Conservation (phyloP, 2,113 vertebrate genomes). For the Poicephalus meyeri region DNA sequence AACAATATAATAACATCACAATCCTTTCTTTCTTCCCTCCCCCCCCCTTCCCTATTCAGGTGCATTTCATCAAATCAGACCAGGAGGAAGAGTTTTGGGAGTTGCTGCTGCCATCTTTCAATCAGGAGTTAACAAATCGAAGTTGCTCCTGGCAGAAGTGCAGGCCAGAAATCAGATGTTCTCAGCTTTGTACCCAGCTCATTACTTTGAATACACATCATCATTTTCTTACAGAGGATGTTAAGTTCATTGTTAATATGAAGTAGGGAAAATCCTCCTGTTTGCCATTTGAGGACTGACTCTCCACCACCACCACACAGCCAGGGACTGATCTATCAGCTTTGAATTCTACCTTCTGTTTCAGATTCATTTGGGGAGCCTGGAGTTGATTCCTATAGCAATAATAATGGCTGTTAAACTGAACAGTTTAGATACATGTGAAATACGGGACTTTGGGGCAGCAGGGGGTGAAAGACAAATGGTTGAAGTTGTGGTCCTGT, state of each 20-base stretch:
- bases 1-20: neutral
- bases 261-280: neutral
- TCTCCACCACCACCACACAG: neutral
- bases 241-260: neutral
- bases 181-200: neutral
- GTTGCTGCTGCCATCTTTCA: neutral
- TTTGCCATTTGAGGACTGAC: neutral
- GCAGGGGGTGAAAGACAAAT: neutral
- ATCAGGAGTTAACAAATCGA: neutral
- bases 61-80: neutral
- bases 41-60: neutral
- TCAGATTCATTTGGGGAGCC: neutral
- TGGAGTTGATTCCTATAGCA: neutral
- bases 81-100: neutral
- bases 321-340: neutral
- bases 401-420: neutral
- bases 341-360: neutral
- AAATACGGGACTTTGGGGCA: neutral
- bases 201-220: fast-evolving
- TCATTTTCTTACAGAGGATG: neutral
- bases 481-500: neutral
- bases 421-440: neutral
- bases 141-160: neutral
- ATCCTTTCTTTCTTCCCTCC: neutral
- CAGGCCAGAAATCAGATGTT: neutral